Evolutionary conservation across 2,797 vertebrate genomes (phyloP).

Genomic region (Phataginus tricuspis): DNA sequence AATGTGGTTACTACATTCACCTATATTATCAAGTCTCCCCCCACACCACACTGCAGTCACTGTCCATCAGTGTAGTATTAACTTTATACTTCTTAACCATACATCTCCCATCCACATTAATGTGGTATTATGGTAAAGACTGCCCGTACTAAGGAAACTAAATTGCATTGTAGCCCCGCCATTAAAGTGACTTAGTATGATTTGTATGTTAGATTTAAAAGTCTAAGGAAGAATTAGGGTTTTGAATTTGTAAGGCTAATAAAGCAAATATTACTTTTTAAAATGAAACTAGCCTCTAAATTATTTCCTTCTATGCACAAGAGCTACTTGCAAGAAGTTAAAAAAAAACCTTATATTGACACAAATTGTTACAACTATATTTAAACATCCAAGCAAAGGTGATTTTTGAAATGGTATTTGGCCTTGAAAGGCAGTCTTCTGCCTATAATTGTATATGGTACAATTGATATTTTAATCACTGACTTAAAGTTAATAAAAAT

Average conservation of each 20-base stretch:
- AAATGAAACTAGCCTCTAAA: not conserved
- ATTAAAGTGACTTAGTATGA: not conserved
- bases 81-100: not conserved
- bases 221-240: not conserved
- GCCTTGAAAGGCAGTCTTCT: not conserved
- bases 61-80: no score
- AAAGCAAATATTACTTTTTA: not conserved
- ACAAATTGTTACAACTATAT: not conserved
- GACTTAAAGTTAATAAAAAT: not conserved
- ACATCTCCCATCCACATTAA: not conserved
- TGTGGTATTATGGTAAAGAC: not conserved
- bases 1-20: no score
- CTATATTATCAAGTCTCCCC: no score
- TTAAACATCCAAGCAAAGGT: not conserved
- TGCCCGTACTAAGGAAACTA: not conserved
- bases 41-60: no score
- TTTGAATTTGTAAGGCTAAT: not conserved
- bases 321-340: not conserved
- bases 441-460: not conserved
- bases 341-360: not conserved
- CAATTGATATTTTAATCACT: constrained; percentile 3
- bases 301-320: constrained; percentile 38
- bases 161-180: not conserved
- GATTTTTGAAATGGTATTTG: not conserved
- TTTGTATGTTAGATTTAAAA: not conserved